A percentile compares a stretch with the other conserved stretches of the same genome.
These are phyloP conservation scores for Lerista edwardsae DNA, from an alignment of 2,797 vertebrate genomes.

Conservation along the genomic window DNA sequence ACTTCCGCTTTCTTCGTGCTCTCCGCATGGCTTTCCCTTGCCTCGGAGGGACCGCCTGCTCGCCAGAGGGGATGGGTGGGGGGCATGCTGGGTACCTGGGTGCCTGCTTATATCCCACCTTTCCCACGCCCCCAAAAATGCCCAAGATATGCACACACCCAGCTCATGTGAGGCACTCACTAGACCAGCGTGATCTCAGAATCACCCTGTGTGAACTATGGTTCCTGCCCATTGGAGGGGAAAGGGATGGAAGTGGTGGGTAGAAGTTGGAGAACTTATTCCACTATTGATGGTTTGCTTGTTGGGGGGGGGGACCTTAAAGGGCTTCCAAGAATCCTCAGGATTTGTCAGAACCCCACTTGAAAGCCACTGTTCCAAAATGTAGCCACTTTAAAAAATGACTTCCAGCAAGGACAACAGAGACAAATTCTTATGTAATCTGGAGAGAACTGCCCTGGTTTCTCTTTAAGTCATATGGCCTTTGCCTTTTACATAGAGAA, in stretches of 20 bases:
- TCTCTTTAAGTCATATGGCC: background rate
- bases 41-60: too few species aligned
- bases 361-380: fast-evolving
- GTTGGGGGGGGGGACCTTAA: background rate
- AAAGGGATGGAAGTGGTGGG: background rate
- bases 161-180: background rate
- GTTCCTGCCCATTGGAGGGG: background rate
- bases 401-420: background rate
- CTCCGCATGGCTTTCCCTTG: too few species aligned
- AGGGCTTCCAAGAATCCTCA: background rate
- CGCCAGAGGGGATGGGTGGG: too few species aligned
- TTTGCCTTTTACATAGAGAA: background rate
- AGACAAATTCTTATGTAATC: background rate
- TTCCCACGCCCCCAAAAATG: too few species aligned
- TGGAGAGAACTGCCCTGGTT: background rate
- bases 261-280: background rate
- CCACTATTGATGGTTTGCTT: background rate
- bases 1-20: too few species aligned
- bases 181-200: background rate
- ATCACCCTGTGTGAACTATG: background rate
- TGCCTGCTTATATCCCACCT: too few species aligned
- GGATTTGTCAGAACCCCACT: background rate
- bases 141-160: background rate
- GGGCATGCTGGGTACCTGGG: too few species aligned
- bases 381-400: background rate